A percentile compares a stretch with the other conserved stretches of the same genome.
phyloP scores from a whole-genome alignment of 2,797 vertebrate genomes.

The Monodelphis domestica region DNA sequence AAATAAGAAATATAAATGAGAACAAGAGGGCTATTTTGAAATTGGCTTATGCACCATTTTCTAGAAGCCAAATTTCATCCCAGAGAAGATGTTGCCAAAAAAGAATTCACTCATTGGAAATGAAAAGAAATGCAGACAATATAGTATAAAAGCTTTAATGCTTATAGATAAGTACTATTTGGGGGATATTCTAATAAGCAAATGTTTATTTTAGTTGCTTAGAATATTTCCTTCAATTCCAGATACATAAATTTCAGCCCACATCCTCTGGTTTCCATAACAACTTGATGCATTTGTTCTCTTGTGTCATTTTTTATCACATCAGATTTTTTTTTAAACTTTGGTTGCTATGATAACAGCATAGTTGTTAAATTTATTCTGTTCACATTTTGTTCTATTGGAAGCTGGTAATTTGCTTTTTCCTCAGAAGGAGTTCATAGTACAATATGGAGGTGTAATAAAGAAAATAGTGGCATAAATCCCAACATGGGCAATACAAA shows the following conservation, averaged over 20 bases:
- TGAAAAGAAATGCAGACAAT: slow-evolving; percentile 65
- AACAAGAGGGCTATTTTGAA: slow-evolving; percentile 80
- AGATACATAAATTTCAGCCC: slow-evolving; percentile 85
- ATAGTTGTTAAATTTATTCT: slow-evolving; percentile 82
- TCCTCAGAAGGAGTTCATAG: slow-evolving; percentile 65
- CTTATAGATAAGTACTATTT: slow-evolving; percentile 83
- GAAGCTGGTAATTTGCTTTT: slow-evolving; percentile 76
- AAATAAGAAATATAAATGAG: slow-evolving; percentile 76
- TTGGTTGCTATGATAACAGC: slow-evolving; percentile 80
- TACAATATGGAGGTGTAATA: slow-evolving; percentile 61
- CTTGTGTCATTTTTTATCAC: slow-evolving; percentile 83
- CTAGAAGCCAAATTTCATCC: slow-evolving; percentile 76
- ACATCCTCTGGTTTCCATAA: slow-evolving; percentile 85
- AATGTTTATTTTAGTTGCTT: slow-evolving; percentile 84
- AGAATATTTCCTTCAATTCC: slow-evolving; percentile 77
- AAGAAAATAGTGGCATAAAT: slow-evolving; percentile 62
- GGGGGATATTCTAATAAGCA: slow-evolving; percentile 82
- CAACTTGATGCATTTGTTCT: slow-evolving; percentile 85
- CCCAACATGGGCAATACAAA: slow-evolving; percentile 51
- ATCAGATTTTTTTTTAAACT: slow-evolving; percentile 69
- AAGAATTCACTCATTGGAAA: slow-evolving; percentile 72
- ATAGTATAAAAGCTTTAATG: slow-evolving; percentile 80
- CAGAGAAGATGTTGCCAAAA: slow-evolving; percentile 68
- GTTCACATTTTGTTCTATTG: slow-evolving; percentile 76
- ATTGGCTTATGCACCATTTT: slow-evolving; percentile 66